Evolutionary conservation across 2,113 vertebrate genomes (phyloP), one percentile per base, ranked within the genome.

Genomic region (Stigmatopora argus): DNA sequence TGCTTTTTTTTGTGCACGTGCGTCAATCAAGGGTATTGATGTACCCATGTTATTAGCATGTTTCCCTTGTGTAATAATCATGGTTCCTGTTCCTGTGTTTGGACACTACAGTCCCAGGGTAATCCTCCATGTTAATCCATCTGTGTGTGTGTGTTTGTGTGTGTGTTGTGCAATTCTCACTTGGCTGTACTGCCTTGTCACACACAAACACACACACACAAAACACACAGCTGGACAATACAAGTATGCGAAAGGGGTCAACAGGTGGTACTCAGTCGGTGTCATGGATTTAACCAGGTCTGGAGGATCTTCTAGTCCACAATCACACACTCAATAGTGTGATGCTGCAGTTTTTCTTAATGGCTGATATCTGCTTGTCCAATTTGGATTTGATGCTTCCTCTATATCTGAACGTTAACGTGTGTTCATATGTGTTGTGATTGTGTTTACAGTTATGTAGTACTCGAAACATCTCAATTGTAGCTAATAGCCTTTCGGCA

Each of bases 41-140:
- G 21, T 53, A 41, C 9, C 8, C n/a, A 8, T 38, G 34, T 59
- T 26, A 17, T 53, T 19, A 38, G 15, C 56, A n/a, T 59, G 56
- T 41, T 7, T 41, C 2, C 8, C 10, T 13, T 45, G 38, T 61
- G 58, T 21, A 44, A 21, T 26, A 6, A 26, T 7, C 38, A 53
- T 19, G 44, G 53, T 14, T 62, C 57, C 35, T 62, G 60, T 64
- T 46, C 56, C 41, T 67, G 48, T 31, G 51, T 62, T 79, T 67
- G 47, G 67, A 71, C 66, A 71, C 72, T 73, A 55, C 59, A 73
- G 77, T 82, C 82, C 71, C 78, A 69, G 63, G 68, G 63, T 86
- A 89, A 89, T 88, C 86, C 79, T 77, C 65, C 61, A 49, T 35
- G 59, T 67, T 87, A 88, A 89, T 86, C 83, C 83, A 70, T 75